phyloP scores from a whole-genome alignment of 2,888 invertebrate genomes.

The Crioceris asparagi region DNA sequence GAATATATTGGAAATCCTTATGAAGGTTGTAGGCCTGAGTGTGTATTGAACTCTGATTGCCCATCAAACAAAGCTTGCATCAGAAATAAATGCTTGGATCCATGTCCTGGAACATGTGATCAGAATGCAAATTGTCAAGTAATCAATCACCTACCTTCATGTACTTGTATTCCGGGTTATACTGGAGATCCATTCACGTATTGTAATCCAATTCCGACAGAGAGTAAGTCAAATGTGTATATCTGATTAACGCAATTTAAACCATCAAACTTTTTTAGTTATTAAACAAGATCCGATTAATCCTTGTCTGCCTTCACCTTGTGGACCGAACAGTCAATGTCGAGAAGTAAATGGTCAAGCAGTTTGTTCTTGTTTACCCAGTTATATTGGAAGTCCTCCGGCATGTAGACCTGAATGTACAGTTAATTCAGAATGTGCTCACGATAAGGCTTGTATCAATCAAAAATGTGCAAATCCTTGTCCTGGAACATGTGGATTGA shows the following conservation, averaged over 20 bases:
- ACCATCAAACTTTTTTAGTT: slow-evolving; percentile 7
- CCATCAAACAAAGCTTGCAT: slow-evolving; percentile 44
- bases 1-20: slow-evolving; percentile 48
- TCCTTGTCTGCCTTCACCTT: slow-evolving; percentile 57
- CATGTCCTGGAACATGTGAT: slow-evolving; percentile 53
- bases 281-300: slow-evolving; percentile 23
- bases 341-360: slow-evolving; percentile 56
- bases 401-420: slow-evolving; percentile 57
- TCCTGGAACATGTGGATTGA: slow-evolving; percentile 58
- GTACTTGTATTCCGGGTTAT: slow-evolving; percentile 57
- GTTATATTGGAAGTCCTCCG: slow-evolving; percentile 57
- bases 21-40: slow-evolving; percentile 48
- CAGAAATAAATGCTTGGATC: slow-evolving; percentile 46
- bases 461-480: slow-evolving; percentile 64
- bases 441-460: slow-evolving; percentile 53
- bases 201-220: slow-evolving; percentile 18
- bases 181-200: slow-evolving; percentile 43
- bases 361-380: slow-evolving; percentile 59
- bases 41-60: slow-evolving; percentile 46
- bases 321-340: slow-evolving; percentile 75
- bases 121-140: slow-evolving; percentile 52
- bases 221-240: slow-evolving; percentile 18
- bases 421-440: slow-evolving; percentile 54
- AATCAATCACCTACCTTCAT: slow-evolving; percentile 42
- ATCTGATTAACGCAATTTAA: background rate